Conservation (phyloP, 2,888 invertebrate genomes). For the Caradrina kadenii region DNA sequence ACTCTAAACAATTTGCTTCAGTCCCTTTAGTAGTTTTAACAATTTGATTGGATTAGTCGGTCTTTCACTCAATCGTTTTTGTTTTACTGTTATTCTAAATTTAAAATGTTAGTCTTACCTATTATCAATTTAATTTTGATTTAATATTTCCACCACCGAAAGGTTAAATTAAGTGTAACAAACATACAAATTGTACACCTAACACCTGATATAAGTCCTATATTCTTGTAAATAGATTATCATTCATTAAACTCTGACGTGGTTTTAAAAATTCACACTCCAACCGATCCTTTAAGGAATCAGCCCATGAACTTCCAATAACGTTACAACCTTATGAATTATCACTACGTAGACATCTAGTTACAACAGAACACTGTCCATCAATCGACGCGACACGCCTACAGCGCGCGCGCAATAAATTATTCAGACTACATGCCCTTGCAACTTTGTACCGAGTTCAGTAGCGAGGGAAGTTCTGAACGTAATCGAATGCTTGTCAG, state of each 20-base stretch:
- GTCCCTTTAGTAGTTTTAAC: not conserved
- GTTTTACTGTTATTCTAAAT: not conserved
- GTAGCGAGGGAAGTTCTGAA: slow-evolving; percentile 16
- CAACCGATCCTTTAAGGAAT: not conserved
- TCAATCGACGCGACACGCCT: slow-evolving; percentile 42
- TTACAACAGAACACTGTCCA: slow-evolving; percentile 40
- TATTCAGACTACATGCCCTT: slow-evolving; percentile 44
- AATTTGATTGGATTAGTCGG: not conserved
- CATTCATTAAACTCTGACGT: not conserved
- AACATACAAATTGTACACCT: no score
- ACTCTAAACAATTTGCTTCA: not conserved
- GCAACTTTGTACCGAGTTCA: slow-evolving; percentile 25
- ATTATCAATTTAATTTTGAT: no score
- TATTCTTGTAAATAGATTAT: no score
- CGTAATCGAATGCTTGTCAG: not conserved
- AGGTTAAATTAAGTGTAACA: no score
- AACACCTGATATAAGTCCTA: no score
- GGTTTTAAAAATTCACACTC: not conserved
- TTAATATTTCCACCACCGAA: no score
- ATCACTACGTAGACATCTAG: slow-evolving; percentile 19
- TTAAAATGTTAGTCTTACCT: no score
- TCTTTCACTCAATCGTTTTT: not conserved
- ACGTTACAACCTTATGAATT: slow-evolving; percentile 26
- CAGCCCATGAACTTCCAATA: slow-evolving; percentile 16
- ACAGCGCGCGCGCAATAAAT: slow-evolving; percentile 38